Evolutionary conservation across 2,113 vertebrate species (phyloP).

Genomic region (Pantherophis guttatus): DNA sequence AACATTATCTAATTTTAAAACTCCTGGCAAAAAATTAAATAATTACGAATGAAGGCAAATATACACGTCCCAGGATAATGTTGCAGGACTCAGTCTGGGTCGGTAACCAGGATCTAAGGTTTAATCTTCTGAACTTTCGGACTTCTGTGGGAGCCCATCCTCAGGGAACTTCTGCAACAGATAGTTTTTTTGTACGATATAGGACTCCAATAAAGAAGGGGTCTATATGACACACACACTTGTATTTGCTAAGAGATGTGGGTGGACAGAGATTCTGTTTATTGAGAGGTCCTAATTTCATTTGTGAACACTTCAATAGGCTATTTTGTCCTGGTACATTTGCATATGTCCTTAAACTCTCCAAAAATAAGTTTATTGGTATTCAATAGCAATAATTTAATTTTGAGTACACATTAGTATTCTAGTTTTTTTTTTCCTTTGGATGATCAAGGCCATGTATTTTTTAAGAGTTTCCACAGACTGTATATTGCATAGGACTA

Average conservation of each 20-base stretch:
- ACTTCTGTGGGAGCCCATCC: not conserved
- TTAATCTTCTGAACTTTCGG: not conserved
- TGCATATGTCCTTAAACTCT: conserved; percentile 72
- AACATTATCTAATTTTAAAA: not conserved
- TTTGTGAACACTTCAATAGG: conserved; percentile 70
- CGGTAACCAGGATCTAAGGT: not conserved
- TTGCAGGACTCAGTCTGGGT: not conserved
- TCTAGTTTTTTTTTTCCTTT: conserved; percentile 47
- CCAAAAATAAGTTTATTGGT: conserved; percentile 65
- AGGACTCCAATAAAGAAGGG: not conserved
- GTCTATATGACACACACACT: not conserved
- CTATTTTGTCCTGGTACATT: conserved; percentile 71
- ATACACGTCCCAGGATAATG: not conserved
- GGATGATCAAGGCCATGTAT: not conserved
- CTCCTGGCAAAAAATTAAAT: not conserved
- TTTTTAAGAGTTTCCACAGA: not conserved
- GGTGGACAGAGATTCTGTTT: not conserved
- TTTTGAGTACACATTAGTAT: conserved; percentile 66
- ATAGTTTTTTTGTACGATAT: not conserved
- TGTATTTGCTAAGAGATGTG: not conserved
- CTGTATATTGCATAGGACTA: not conserved
- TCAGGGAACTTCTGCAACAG: not conserved
- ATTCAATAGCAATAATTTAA: conserved; percentile 65
- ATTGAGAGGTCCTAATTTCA: conserved; percentile 65
- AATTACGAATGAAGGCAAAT: not conserved